Percentiles rank a stretch among this genome's conserved stretches.
These are phyloP conservation scores for Sebastes paucispinis DNA, from an alignment of 2,797 vertebrate species.

Conservation along the genomic window DNA sequence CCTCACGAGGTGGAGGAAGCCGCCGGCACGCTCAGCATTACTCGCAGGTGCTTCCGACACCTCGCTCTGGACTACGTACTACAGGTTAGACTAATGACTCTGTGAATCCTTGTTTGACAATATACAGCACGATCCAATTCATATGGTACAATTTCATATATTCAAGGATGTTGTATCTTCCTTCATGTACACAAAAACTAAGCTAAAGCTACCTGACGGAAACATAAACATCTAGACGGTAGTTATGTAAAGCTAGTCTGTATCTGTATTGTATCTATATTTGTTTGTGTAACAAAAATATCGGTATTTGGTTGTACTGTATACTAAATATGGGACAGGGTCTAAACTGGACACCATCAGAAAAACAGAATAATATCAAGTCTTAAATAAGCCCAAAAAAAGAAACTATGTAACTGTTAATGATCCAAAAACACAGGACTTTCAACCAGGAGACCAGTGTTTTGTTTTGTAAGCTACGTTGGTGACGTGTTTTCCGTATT, in stretches of 20 bases:
- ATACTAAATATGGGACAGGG: not conserved
- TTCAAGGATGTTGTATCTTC: not conserved
- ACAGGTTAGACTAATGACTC: slow-evolving; percentile 80
- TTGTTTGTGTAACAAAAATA: not conserved
- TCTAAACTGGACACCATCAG: too few relatives aligned
- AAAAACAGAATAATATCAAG: too few relatives aligned
- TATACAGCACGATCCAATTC: too few relatives aligned
- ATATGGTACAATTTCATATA: not conserved
- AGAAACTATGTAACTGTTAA: too few relatives aligned
- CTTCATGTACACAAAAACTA: accelerated
- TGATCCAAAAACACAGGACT: too few relatives aligned
- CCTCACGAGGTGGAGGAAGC: slow-evolving; percentile 96
- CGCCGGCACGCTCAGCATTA: slow-evolving; percentile 87
- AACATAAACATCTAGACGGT: not conserved
- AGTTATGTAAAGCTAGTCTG: not conserved
- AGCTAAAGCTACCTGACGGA: not conserved
- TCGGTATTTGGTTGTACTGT: not conserved
- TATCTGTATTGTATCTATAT: not conserved
- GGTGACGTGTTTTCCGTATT: too few relatives aligned
- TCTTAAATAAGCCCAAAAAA: too few relatives aligned
- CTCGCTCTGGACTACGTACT: slow-evolving; percentile 95
- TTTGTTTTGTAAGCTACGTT: too few relatives aligned
- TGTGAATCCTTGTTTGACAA: not conserved
- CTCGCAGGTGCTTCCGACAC: slow-evolving; percentile 95
- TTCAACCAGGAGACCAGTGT: too few relatives aligned